Base-by-base conservation (phyloP, 2,888 invertebrate genomes). In the Ernsta delagoae region DNA sequence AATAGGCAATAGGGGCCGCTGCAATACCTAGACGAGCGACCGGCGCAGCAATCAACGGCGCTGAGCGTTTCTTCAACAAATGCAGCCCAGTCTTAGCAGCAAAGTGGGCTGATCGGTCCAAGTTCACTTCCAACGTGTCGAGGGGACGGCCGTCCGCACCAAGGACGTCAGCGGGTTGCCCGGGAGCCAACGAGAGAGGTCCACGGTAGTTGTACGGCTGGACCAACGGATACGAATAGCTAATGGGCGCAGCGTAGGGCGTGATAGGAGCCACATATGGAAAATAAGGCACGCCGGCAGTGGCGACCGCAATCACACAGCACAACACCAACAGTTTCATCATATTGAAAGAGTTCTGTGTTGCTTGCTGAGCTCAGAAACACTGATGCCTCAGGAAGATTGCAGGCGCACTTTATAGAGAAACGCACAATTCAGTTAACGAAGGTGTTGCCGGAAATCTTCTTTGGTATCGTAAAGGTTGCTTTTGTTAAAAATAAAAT, bases 311-410 rank as follows among this genome's bases (percentile, higher is more conserved):
- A 84, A 95, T 81, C 78, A 95, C 82, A 88, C 95, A 95, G 81
- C 94, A 94, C 90, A 95, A 94, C 86, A 95, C 95, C 93, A 95
- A 94, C 93, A 93, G 85, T 82, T 92, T 92, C 85, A 92, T 82
- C 93, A 93, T 93, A 76, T 79, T 90, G 85, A 78, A 74, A 82
- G 81, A 85, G 90, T 90, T 90, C 90, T 92, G 92, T 92, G 89
- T 89, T 88, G 85, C 64, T 79, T 76, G 78, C 76, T 81, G 76
- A 63, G 76, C 75, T 80, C 74, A 78, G 74, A 77, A 83, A 85
- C 80, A 91, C 90, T 91, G 90, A 91, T 92, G 79, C 81, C 71
- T 72, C 57, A 65, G 65, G 70, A 72, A 69, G 57, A 72, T 71
- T 74, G 75, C 79, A 74, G 73, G 82, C 79, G 83, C 78, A 87